Percentiles rank a stretch among this genome's conserved stretches.
These are phyloP conservation scores for Phaethornis superciliosus DNA, from an alignment of 2,113 vertebrate genomes.

Conservation along the genomic window DNA sequence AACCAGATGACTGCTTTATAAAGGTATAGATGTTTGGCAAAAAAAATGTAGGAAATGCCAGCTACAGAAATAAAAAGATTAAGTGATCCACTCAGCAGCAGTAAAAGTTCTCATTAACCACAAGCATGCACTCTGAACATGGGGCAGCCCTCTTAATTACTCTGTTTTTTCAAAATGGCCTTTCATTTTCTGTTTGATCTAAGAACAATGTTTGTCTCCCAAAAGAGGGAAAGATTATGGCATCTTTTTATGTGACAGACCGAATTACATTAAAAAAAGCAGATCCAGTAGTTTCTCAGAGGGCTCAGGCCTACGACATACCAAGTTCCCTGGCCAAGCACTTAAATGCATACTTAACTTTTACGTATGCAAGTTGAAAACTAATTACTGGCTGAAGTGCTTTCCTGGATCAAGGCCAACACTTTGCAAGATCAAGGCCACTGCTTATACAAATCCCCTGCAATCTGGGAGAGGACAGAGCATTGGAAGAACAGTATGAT, in stretches of 20 bases:
- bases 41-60: slow-evolving; percentile 58
- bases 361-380: slow-evolving; percentile 55
- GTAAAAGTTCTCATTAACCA: slow-evolving; percentile 54
- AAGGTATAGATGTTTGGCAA: slow-evolving; percentile 62
- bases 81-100: slow-evolving; percentile 57
- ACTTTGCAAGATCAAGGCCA: not conserved
- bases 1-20: slow-evolving; percentile 67
- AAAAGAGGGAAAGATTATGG: slow-evolving; percentile 42
- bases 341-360: slow-evolving; percentile 42
- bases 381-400: slow-evolving; percentile 61
- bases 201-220: slow-evolving; percentile 47
- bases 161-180: not conserved
- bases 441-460: not conserved
- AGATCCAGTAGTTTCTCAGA: slow-evolving; percentile 32
- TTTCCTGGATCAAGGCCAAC: slow-evolving; percentile 52
- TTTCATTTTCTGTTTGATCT: not conserved
- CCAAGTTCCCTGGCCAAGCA: slow-evolving; percentile 22
- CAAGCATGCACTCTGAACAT: slow-evolving; percentile 21
- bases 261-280: slow-evolving; percentile 15
- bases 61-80: slow-evolving; percentile 68
- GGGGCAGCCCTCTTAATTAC: slow-evolving; percentile 28
- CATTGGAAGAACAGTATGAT: not conserved
- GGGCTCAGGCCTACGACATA: slow-evolving; percentile 21
- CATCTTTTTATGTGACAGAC: slow-evolving; percentile 36
- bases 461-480: not conserved